These are phyloP conservation scores for Coendou prehensilis DNA, from an alignment of 2,797 vertebrate genomes.

Conservation along the genomic window DNA sequence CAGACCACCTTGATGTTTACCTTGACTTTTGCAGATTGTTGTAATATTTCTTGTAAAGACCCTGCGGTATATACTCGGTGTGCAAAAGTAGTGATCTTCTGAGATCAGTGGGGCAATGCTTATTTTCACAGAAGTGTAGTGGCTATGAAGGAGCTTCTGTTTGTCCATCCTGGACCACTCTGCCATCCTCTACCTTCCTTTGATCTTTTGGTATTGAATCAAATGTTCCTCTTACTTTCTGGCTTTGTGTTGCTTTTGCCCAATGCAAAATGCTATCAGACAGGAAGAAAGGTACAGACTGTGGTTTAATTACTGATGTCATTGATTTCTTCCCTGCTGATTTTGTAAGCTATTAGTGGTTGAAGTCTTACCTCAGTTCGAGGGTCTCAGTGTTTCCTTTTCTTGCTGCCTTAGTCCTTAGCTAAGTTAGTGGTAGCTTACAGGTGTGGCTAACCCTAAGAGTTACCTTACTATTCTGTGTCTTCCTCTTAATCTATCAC, in stretches of 20 bases:
- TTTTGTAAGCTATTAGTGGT: neutral
- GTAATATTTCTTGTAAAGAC: neutral
- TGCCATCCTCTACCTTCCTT: neutral
- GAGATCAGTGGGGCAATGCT: neutral
- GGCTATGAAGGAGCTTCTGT: neutral
- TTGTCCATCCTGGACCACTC: neutral
- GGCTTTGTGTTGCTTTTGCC: neutral
- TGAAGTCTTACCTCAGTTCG: neutral
- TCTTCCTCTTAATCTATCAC: neutral
- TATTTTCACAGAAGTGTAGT: neutral
- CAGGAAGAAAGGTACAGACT: neutral
- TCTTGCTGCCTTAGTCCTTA: no score
- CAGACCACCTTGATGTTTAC: neutral
- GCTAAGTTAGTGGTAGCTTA: neutral
- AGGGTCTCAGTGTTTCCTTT: neutral
- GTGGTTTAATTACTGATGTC: neutral
- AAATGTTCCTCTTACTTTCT: neutral
- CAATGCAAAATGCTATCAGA: neutral
- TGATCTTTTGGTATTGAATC: neutral
- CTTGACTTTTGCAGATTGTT: neutral
- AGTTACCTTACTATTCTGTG: neutral
- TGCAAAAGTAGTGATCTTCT: no score
- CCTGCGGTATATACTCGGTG: rapidly evolving
- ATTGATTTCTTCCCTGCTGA: neutral
- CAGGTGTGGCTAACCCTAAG: neutral